Conservation (phyloP, 2,888 invertebrate genomes). For the Elmis aenea region DNA sequence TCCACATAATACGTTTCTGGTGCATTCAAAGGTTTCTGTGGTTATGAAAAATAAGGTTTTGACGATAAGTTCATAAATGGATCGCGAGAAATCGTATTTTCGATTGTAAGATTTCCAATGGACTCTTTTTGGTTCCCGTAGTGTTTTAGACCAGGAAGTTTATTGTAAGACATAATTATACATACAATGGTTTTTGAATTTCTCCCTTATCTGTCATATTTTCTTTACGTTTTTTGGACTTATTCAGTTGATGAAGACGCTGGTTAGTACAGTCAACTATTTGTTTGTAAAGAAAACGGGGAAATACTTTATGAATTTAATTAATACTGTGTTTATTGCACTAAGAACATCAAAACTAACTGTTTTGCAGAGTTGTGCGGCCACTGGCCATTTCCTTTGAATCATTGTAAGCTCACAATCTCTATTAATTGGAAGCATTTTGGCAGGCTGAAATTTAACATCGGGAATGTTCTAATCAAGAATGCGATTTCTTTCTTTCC, state of each 20-base stretch:
- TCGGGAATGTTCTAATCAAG: not conserved
- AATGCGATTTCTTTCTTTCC: slow-evolving; percentile 2
- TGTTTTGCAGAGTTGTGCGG: no score
- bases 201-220: slow-evolving; percentile 9
- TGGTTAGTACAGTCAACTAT: slow-evolving; percentile 1
- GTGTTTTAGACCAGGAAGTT: slow-evolving; percentile 5
- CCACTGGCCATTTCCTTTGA: not conserved
- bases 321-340: not conserved
- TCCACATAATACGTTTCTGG: slow-evolving; percentile 12
- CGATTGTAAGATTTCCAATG: slow-evolving; percentile 8
- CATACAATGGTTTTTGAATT: slow-evolving; percentile 9
- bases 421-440: not conserved
- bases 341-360: no score
- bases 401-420: not conserved
- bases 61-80: slow-evolving; percentile 9
- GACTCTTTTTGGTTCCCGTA: slow-evolving; percentile 10
- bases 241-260: slow-evolving; percentile 5
- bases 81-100: slow-evolving; percentile 10
- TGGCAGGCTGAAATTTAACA: slow-evolving; percentile 1
- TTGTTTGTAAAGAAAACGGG: slow-evolving; percentile 1
- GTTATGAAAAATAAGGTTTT: slow-evolving; percentile 11
- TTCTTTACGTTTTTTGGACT: slow-evolving; percentile 7
- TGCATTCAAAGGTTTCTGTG: slow-evolving; percentile 11
- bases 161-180: slow-evolving; percentile 14
- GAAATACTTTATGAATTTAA: slow-evolving; percentile 1